Base-by-base conservation (phyloP, 2,113 vertebrate genomes). In the Boulengerochromis microlepis region DNA sequence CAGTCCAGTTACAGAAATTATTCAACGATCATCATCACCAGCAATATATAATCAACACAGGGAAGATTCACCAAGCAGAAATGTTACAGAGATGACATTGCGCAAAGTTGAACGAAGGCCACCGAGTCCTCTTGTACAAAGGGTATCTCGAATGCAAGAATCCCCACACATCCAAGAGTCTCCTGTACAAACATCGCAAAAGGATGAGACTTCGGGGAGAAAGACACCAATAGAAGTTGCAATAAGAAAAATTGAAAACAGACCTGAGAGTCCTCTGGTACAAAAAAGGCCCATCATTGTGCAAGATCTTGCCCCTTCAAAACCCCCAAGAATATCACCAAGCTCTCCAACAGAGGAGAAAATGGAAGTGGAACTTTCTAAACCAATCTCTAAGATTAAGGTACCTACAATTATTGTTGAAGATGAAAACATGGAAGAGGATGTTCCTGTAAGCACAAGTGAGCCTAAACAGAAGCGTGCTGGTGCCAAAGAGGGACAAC, bases 401-500 rank as follows among this genome's bases (percentile, higher is more conserved):
- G 95, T 97, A 42, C 97, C 97, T 6, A 91, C 91, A 29, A 97
- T 97, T 69, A 74, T 97, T 81, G 93, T 97, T 19, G 96, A 96
- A 89, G 95, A 96, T 40, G 96, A 96, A 88, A 93, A 92, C n/a
- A 95, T 95, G 94, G 95, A 96, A 47, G 90, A 81, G 6, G 93
- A 92, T n/a, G 38, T 81, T 82, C 90, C 95, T 66, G 91, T 81
- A 69, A 97, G 96, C 31, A 92, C 92, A 7, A 96, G 96, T 54
- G 97, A 95, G 90, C 90, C 95, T 94, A 84, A 86, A 31, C 92
- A 91, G 81, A 92, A 87, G 22, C 94, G 29, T 29, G 8, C 92
- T 78, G 94, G 19, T 53, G 66, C 90, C 87, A 97, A 97, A 95
- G 97, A 97, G 87, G 94, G 96, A 84, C 95, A 97, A 87, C 96